A percentile compares a stretch with the other conserved stretches of the same genome.
These are phyloP conservation scores for Drosophila ercepeae DNA, from an alignment of 1,140 invertebrate species.

Conservation along the genomic window DNA sequence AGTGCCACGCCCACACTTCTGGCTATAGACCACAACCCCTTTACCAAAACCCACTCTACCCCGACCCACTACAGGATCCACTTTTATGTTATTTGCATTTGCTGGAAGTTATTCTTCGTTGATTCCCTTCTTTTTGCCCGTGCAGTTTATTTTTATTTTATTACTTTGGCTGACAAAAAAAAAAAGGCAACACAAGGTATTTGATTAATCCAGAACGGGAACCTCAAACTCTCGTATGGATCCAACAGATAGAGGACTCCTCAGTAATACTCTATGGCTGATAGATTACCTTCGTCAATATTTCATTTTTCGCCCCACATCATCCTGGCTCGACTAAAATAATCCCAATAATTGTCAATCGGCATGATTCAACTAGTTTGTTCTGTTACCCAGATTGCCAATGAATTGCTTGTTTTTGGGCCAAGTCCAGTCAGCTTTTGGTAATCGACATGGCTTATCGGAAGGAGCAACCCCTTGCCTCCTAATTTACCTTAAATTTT, in stretches of 20 bases:
- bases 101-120: slow-evolving; percentile 45
- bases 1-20: slow-evolving; percentile 44
- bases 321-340: slow-evolving; percentile 13
- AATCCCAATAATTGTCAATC: slow-evolving; percentile 15
- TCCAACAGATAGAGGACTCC: neutral
- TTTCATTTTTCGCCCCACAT: too few relatives aligned
- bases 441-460: slow-evolving; percentile 51
- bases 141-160: slow-evolving; percentile 63
- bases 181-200: slow-evolving; percentile 19
- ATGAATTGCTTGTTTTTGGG: slow-evolving; percentile 37
- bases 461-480: neutral
- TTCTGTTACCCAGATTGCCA: slow-evolving; percentile 47
- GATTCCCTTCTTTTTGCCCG: slow-evolving; percentile 10
- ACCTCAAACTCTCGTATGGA: too few relatives aligned
- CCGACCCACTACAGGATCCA: neutral
- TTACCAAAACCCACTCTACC: neutral
- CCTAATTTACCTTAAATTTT: neutral
- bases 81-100: slow-evolving; percentile 69
- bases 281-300: too few relatives aligned
- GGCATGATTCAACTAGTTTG: slow-evolving; percentile 36
- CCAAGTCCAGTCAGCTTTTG: slow-evolving; percentile 26
- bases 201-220: slow-evolving; percentile 9
- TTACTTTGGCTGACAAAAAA: slow-evolving; percentile 11
- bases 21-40: slow-evolving; percentile 18
- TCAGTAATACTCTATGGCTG: too few relatives aligned